These are phyloP conservation scores for Pristionchus entomophagus DNA, from an alignment of 2,888 invertebrate genomes.

Conservation along the genomic window DNA sequence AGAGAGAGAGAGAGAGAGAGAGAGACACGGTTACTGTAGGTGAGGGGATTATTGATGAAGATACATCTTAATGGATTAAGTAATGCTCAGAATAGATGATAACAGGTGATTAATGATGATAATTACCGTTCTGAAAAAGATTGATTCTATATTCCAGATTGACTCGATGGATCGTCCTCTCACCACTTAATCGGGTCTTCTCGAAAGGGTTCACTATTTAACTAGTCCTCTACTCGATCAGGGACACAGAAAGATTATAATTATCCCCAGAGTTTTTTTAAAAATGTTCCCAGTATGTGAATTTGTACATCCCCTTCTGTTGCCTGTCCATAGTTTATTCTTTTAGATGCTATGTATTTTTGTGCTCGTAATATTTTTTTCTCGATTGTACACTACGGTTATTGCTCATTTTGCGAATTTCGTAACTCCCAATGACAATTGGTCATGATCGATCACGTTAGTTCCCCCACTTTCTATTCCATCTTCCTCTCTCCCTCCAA, in stretches of 20 bases:
- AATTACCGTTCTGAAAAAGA: too few species aligned
- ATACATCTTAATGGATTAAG: neutral
- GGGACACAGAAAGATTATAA: slow-evolving; percentile 8
- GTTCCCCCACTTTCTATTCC: neutral
- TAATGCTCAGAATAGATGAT: too few species aligned
- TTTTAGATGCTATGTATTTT: slow-evolving; percentile 26
- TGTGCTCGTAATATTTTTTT: slow-evolving; percentile 19
- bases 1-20: neutral
- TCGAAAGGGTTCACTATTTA: neutral
- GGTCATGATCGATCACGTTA: slow-evolving; percentile 26
- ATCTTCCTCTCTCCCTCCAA: neutral
- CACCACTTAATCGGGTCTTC: slow-evolving; percentile 12
- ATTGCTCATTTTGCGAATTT: neutral
- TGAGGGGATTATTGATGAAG: neutral
- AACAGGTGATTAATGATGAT: too few species aligned
- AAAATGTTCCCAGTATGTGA: slow-evolving; percentile 1
- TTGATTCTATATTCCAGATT: slow-evolving; percentile 46
- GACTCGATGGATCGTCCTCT: slow-evolving; percentile 44
- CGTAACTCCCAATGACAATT: slow-evolving; percentile 27
- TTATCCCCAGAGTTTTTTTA: neutral
- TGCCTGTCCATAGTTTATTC: neutral
- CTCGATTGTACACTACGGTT: slow-evolving; percentile 18
- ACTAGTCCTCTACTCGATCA: slow-evolving; percentile 26
- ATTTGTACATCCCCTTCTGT: slow-evolving; percentile 27
- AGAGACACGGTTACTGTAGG: neutral